phyloP scores from a whole-genome alignment of 2,797 vertebrate species.

The Hephaestus fuliginosus region DNA sequence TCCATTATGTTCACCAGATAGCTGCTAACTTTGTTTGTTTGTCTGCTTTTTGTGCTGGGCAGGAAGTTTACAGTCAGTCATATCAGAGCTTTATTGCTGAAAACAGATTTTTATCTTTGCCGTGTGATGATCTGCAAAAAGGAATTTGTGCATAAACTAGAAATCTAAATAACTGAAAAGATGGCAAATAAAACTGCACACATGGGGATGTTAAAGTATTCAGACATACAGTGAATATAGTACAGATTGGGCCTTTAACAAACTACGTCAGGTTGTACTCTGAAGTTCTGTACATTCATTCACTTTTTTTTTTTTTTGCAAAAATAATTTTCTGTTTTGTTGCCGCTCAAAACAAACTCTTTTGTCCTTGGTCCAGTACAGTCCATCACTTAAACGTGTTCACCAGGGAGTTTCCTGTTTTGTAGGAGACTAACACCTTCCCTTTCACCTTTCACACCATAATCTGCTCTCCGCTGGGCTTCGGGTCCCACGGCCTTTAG shows the following conservation, averaged over 20 bases:
- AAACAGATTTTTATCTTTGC: not conserved
- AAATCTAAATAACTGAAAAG: no score
- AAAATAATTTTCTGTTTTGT: not conserved
- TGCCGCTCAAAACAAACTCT: not conserved
- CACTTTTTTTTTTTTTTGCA: not conserved
- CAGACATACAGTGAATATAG: not conserved
- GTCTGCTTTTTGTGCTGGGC: no score
- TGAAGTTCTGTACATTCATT: not conserved
- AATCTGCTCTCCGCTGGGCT: constrained; percentile 6
- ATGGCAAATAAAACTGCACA: no score
- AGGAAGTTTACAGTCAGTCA: no score
- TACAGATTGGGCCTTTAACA: constrained; percentile 22
- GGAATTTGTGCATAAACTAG: no score
- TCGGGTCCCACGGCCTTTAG: constrained; percentile 1
- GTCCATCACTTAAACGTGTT: not conserved
- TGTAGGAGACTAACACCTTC: constrained; percentile 25
- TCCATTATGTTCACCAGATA: not conserved
- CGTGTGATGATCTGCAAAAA: no score
- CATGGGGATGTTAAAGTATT: no score
- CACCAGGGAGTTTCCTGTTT: constrained; percentile 47
- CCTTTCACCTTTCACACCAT: constrained; percentile 26
- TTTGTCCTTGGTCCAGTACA: not conserved
- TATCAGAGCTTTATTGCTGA: no score
- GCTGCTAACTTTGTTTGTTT: no score
- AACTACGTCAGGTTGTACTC: not conserved